A percentile compares a stretch with the other conserved stretches of the same genome.
Evolutionary conservation across 2,888 invertebrate species (phyloP).

Genomic region (Heliothis peltigera): DNA sequence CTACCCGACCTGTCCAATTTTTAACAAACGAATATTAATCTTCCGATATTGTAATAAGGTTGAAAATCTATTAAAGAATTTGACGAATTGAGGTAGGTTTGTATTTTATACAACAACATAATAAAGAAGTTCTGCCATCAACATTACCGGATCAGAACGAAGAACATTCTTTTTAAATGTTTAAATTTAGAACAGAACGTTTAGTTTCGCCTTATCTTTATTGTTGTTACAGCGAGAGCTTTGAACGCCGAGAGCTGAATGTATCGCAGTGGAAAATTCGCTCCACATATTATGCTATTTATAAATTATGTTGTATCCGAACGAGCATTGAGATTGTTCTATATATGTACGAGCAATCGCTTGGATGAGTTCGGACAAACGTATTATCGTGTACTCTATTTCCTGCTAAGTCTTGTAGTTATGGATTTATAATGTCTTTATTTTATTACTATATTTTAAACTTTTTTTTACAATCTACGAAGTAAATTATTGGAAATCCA

Average conservation of each 20-base stretch:
- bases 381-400: conserved; percentile 16
- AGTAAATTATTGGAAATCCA: no score
- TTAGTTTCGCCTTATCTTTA: conserved; percentile 49
- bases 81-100: no score
- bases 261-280: conserved; percentile 63
- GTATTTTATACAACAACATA: no score
- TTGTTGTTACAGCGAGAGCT: conserved; percentile 40
- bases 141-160: background rate
- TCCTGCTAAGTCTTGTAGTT: background rate
- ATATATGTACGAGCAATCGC: conserved; percentile 35
- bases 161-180: conserved; percentile 1
- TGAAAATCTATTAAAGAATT: no score
- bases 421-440: background rate
- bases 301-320: conserved; percentile 48
- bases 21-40: no score
- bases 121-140: background rate
- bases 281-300: conserved; percentile 61
- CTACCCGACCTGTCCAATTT: no score
- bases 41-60: no score
- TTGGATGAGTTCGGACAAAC: conserved; percentile 28
- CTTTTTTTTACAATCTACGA: no score
- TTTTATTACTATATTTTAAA: no score
- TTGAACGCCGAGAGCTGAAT: conserved; percentile 49
- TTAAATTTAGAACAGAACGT: conserved; percentile 22
- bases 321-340: conserved; percentile 49